Evolutionary conservation across 2,888 invertebrate species (phyloP).

Genomic region (Mythimna impura): DNA sequence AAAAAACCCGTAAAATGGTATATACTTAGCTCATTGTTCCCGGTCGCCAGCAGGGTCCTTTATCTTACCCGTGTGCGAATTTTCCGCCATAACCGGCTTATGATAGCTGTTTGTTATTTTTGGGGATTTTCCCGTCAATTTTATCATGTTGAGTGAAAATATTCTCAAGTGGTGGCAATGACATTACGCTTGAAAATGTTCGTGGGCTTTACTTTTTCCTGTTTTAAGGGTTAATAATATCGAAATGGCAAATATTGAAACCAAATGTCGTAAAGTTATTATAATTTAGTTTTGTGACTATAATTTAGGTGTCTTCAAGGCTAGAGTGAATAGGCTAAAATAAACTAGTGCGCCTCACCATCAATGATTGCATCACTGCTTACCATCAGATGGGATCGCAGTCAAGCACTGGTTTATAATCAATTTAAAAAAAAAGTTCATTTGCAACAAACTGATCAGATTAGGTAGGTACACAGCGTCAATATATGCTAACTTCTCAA

Average conservation of each 20-base stretch:
- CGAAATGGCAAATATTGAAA: not conserved
- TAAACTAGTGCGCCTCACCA: too few relatives aligned
- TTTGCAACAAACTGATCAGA: too few relatives aligned
- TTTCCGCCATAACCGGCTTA: constrained; percentile 3
- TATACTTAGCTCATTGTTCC: constrained; percentile 48
- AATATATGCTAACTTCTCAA: too few relatives aligned
- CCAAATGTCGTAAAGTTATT: too few relatives aligned
- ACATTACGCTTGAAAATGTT: constrained; percentile 2
- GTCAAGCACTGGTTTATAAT: too few relatives aligned
- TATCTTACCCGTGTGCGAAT: constrained; percentile 18
- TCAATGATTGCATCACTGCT: too few relatives aligned
- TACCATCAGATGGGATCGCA: too few relatives aligned
- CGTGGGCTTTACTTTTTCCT: not conserved
- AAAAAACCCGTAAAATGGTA: constrained; percentile 5
- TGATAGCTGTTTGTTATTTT: constrained; percentile 43
- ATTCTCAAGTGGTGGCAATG: constrained; percentile 18
- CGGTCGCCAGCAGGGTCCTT: constrained; percentile 12
- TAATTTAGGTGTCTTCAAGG: too few relatives aligned
- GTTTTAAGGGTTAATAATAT: not conserved
- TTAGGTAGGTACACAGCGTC: too few relatives aligned
- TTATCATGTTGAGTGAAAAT: constrained; percentile 34
- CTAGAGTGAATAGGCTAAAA: too few relatives aligned
- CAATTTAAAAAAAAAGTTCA: too few relatives aligned
- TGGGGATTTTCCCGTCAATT: constrained; percentile 15
- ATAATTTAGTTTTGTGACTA: too few relatives aligned